Evolutionary conservation across 2,113 vertebrate species (phyloP).

Genomic region (Casuarius casuarius): DNA sequence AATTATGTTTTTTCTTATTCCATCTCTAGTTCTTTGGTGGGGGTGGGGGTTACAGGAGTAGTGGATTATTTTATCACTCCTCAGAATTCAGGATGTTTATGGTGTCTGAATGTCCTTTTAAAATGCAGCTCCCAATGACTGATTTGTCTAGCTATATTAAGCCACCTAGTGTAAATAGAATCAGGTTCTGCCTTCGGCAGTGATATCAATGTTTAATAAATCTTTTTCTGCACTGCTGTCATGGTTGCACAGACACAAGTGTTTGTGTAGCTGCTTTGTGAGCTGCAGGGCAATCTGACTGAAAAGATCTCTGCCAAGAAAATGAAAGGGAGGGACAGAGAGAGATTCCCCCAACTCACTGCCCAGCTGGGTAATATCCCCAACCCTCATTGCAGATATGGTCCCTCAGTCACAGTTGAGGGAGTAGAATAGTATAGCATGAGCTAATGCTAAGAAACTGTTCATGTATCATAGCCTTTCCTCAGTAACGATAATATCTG

Average conservation of each 20-base stretch:
- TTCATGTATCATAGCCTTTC: accelerated
- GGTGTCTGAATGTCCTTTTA: neutral
- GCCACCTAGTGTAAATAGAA: no score
- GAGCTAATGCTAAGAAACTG: neutral
- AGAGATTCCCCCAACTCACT: neutral
- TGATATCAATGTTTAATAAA: accelerated
- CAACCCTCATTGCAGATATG: accelerated
- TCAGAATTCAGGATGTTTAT: neutral
- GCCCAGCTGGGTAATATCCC: neutral
- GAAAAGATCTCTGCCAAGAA: neutral
- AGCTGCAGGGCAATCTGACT: neutral
- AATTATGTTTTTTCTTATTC: neutral
- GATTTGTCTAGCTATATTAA: neutral
- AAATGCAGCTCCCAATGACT: neutral
- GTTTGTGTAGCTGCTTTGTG: neutral
- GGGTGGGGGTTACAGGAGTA: no score
- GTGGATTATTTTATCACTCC: neutral
- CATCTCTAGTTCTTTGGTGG: neutral
- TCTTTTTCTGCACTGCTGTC: neutral
- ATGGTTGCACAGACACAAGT: accelerated
- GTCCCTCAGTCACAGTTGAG: accelerated
- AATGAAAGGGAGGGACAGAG: neutral
- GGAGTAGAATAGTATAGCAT: neutral
- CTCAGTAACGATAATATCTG: neutral
- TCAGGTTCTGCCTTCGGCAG: neutral